Percentiles rank a stretch among this genome's conserved stretches.
Conservation (phyloP, 2,888 invertebrate species). For the Deroplatys truncata region DNA sequence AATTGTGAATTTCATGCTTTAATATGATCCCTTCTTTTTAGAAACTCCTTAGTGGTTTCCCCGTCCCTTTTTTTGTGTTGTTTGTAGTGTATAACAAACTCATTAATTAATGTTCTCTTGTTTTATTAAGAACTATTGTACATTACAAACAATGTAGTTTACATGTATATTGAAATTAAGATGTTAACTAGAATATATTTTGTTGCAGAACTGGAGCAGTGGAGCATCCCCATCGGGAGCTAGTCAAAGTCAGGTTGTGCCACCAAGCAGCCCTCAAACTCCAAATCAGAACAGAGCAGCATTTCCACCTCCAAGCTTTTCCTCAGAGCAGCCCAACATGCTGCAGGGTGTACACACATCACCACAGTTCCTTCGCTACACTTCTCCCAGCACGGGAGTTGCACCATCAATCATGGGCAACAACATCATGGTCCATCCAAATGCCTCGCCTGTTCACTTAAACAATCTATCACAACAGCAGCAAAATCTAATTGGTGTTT, state of each 20-base stretch:
- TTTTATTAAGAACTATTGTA: no score
- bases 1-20: no score
- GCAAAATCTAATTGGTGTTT: constrained; percentile 22
- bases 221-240: background rate
- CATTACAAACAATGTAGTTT: no score
- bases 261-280: background rate
- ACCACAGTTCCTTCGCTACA: constrained; percentile 32
- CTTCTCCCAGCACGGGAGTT: constrained; percentile 1
- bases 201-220: background rate
- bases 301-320: constrained; percentile 21
- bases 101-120: no score
- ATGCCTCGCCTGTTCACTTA: constrained; percentile 6
- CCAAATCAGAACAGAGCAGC: constrained; percentile 21
- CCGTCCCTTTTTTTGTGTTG: no score
- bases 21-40: no score
- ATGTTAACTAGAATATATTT: background rate
- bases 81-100: no score
- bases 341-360: constrained; percentile 38
- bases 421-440: constrained; percentile 7
- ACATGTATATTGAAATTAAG: background rate
- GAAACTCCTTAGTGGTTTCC: no score
- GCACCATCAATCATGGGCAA: background rate
- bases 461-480: constrained; percentile 34
- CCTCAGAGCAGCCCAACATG: constrained; percentile 30
- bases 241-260: background rate